Evolutionary conservation across 1,140 invertebrate genomes (phyloP), one percentile per base, ranked within the genome.

Genomic region (Mactra quadrangularis): DNA sequence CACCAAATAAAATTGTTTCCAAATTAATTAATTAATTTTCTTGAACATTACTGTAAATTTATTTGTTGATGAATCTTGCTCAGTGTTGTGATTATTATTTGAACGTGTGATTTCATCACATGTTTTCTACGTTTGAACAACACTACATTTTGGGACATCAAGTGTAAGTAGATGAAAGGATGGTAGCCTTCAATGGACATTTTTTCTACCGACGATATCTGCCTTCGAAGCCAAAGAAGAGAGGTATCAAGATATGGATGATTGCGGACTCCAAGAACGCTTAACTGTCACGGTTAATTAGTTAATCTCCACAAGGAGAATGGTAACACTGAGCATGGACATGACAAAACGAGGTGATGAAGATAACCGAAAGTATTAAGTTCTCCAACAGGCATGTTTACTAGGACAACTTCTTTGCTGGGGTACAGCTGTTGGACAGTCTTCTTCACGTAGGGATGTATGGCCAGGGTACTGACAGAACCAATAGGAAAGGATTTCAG

Each of bases 181-280:
- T 88, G 83, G 57, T 88, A 13, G 29, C 29, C 0, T 83, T 74
- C 62, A 83, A 85, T 41, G 85, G 85, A 19, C 22, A 78, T 17
- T 38, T 79, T 22, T 45, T 64, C 6, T 53, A 85, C 3, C 85
- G 85, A 52, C 85, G 87, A 45, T 87, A 86, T 59, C 64, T 81
- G 25, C 62, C 35, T 6, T 27, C 64, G 41, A 88, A 88, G 60
- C 87, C 85, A 38, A 72, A 81, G 0, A 88, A 88, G 71, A 75
- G 60, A 74, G 78, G 87, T 1, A 74, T 84, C 29, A 88, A 87
- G 45, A 3, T 86, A 25, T 88, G 79, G 84, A 53, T 60, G 35
- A 17, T 68, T 15, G 70, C 62, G 29, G 71, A 87, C 57, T 38
- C 83, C 1, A 27, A 38, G 9, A 86, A 41, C 29, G 86, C 72